phyloP scores from a whole-genome alignment of 2,888 invertebrate species.

The Leptopilina drosophilae region DNA sequence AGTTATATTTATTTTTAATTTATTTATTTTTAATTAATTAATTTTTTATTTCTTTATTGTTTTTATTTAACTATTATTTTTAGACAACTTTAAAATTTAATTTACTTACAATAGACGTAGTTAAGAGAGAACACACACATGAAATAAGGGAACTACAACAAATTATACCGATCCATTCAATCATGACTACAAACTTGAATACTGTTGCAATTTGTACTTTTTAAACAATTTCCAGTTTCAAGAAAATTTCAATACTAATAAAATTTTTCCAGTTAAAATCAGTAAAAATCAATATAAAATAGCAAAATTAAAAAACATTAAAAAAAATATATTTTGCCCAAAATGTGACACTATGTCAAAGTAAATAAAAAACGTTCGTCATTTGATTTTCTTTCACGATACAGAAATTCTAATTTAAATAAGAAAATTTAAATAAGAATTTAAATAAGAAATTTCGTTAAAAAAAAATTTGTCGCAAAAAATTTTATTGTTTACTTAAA shows the following conservation, averaged over 20 bases:
- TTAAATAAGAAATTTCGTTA: too few relatives aligned
- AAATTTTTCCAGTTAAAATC: background rate
- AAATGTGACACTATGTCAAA: slow-evolving; percentile 19
- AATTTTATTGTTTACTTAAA: too few relatives aligned
- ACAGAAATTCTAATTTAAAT: too few relatives aligned
- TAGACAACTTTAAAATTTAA: background rate
- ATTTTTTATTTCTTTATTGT: too few relatives aligned
- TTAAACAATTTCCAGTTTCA: background rate
- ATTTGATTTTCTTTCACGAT: too few relatives aligned
- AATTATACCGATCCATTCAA: slow-evolving; percentile 29
- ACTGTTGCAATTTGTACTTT: background rate
- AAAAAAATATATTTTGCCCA: background rate
- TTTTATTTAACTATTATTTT: too few relatives aligned
- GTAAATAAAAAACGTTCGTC: background rate
- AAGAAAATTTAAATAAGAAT: too few relatives aligned
- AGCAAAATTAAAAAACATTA: background rate
- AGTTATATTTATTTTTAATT: too few relatives aligned
- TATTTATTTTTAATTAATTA: too few relatives aligned
- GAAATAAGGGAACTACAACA: slow-evolving; percentile 53
- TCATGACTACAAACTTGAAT: slow-evolving; percentile 5
- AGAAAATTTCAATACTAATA: background rate
- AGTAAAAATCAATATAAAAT: too few relatives aligned
- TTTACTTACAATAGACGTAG: slow-evolving; percentile 49
- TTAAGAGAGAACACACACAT: slow-evolving; percentile 52
- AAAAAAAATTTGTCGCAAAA: too few relatives aligned